Percentiles rank a stretch among this genome's conserved stretches.
Evolutionary conservation across 2,888 invertebrate species (phyloP).

Genomic region (Troilus luridus): DNA sequence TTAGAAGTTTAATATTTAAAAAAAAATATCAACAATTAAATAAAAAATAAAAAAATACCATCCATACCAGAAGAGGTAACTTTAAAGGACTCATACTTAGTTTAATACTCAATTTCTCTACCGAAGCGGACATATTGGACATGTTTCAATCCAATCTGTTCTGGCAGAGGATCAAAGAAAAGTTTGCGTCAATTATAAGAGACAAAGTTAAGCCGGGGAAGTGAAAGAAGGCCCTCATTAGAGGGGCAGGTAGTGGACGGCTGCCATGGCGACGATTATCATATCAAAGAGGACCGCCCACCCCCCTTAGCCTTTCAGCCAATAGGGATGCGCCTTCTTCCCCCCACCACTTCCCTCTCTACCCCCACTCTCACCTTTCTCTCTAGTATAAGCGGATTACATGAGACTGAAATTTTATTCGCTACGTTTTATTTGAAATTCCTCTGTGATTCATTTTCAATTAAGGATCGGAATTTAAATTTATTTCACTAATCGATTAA

Average conservation of each 20-base stretch:
- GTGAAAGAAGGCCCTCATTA: conserved; percentile 22
- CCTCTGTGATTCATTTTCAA: neutral
- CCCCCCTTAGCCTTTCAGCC: conserved; percentile 38
- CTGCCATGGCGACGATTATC: conserved; percentile 50
- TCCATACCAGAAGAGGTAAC: neutral
- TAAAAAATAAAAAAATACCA: neutral
- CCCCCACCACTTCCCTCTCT: conserved; percentile 23
- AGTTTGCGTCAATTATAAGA: neutral
- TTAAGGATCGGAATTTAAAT: neutral
- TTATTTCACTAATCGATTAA: neutral
- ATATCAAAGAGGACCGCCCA: conserved; percentile 53
- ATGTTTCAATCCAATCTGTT: conserved; percentile 23
- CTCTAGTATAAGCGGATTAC: conserved; percentile 50
- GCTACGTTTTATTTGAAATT: neutral
- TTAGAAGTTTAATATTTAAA: neutral
- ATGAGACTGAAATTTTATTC: neutral
- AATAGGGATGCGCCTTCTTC: neutral
- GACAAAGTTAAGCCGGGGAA: neutral
- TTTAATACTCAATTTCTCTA: conserved; percentile 17
- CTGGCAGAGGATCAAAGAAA: neutral
- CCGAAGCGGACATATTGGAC: neutral
- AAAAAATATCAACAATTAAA: neutral
- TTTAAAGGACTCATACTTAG: conserved; percentile 4
- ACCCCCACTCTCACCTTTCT: conserved; percentile 9
- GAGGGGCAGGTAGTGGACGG: conserved; percentile 26